Percentiles rank a stretch among this genome's conserved stretches.
phyloP scores from a whole-genome alignment of 2,113 vertebrate species.

The Lophura nycthemera region DNA sequence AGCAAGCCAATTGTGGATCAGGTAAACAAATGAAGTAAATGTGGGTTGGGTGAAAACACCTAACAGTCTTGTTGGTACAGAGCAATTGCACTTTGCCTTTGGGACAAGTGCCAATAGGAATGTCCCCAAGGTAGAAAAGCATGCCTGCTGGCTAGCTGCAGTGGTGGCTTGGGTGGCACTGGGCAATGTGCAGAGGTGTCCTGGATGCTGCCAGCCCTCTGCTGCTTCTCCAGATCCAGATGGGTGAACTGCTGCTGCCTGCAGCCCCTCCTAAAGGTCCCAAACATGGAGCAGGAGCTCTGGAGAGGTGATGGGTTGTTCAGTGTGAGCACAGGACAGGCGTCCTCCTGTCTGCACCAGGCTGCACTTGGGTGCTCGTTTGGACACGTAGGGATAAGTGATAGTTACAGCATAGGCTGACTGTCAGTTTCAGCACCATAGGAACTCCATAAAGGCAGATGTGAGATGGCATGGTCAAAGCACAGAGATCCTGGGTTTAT shows the following conservation, averaged over 20 bases:
- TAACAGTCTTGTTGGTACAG: not conserved
- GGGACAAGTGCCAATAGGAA: not conserved
- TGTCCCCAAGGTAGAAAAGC: not conserved
- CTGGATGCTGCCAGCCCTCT: not conserved
- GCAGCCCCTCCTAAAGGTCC: not conserved
- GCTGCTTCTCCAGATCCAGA: not conserved
- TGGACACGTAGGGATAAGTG: not conserved
- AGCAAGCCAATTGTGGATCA: not conserved
- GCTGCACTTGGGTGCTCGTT: not conserved
- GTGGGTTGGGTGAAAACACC: not conserved
- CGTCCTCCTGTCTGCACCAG: not conserved
- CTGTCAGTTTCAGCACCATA: not conserved
- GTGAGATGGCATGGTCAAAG: not conserved
- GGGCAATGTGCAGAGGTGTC: not conserved
- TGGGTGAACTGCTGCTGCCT: not conserved
- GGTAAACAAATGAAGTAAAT: not conserved
- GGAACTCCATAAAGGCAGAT: not conserved
- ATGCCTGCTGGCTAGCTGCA: not conserved
- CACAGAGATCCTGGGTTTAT: rapidly evolving
- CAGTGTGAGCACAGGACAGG: rapidly evolving
- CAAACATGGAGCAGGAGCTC: not conserved
- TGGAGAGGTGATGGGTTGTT: too few species aligned
- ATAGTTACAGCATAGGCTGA: not conserved
- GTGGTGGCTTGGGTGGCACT: not conserved
- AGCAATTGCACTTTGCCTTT: not conserved